Evolutionary conservation across 2,888 invertebrate genomes (phyloP).

Genomic region (Dynastes tityus): DNA sequence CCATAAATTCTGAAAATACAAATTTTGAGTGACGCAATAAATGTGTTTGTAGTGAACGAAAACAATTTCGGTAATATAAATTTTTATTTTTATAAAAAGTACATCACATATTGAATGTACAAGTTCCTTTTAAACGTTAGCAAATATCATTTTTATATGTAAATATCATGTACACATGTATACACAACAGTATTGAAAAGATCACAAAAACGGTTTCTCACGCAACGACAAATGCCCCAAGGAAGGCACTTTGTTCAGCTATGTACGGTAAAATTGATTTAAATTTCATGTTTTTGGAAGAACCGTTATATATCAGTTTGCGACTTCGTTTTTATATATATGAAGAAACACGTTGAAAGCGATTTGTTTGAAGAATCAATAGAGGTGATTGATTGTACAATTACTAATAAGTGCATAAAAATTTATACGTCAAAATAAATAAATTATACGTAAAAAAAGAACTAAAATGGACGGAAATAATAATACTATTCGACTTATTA

Average conservation of each 20-base stretch:
- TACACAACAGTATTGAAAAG: constrained; percentile 10
- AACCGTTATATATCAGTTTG: constrained; percentile 35
- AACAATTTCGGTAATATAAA: constrained; percentile 18
- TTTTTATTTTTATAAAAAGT: constrained; percentile 38
- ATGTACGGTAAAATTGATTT: constrained; percentile 16
- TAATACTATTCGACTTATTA: constrained; percentile 53
- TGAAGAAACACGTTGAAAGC: constrained; percentile 47
- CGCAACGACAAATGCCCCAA: constrained; percentile 46
- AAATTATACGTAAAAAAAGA: constrained; percentile 49
- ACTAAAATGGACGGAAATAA: constrained; percentile 61
- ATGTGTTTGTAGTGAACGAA: too few relatives aligned
- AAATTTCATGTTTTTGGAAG: constrained; percentile 37
- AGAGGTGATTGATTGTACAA: constrained; percentile 28
- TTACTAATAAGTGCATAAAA: constrained; percentile 51
- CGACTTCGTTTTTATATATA: constrained; percentile 15
- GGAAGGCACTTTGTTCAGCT: constrained; percentile 53
- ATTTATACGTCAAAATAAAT: constrained; percentile 51
- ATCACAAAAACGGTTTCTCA: constrained; percentile 30
- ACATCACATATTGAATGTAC: constrained; percentile 26
- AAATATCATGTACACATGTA: constrained; percentile 26
- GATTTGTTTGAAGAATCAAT: constrained; percentile 35
- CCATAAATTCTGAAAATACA: too few relatives aligned
- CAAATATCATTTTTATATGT: constrained; percentile 30
- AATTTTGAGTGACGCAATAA: too few relatives aligned
- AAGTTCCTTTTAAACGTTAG: constrained; percentile 31